Conservation (phyloP, 1,140 invertebrate species). For the Trypoxylus dichotomus region DNA sequence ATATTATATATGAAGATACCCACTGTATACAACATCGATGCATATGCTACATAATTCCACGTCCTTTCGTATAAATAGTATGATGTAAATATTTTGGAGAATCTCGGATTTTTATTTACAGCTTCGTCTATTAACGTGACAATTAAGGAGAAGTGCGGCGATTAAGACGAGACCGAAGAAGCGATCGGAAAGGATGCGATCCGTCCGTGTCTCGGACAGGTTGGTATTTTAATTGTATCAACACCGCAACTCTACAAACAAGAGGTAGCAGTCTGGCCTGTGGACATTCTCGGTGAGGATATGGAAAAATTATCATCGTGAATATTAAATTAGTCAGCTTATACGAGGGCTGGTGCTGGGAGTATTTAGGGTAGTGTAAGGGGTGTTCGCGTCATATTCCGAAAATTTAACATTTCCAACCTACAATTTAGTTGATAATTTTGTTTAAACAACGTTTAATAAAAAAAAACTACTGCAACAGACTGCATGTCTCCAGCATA, state of each 20-base stretch:
- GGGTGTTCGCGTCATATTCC: too few relatives aligned
- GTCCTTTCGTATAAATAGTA: neutral
- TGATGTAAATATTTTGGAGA: constrained; percentile 7
- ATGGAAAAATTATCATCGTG: too few relatives aligned
- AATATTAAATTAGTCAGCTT: too few relatives aligned
- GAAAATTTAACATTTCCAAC: too few relatives aligned
- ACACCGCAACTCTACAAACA: neutral
- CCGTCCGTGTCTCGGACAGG: neutral
- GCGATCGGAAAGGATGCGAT: neutral
- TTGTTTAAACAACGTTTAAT: too few relatives aligned
- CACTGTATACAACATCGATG: neutral
- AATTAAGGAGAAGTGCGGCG: constrained; percentile 13
- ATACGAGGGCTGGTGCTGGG: too few relatives aligned
- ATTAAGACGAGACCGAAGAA: neutral
- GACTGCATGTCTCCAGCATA: too few relatives aligned
- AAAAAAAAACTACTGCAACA: too few relatives aligned
- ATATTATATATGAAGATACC: constrained; percentile 22
- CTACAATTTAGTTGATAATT: too few relatives aligned
- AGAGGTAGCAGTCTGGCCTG: too few relatives aligned
- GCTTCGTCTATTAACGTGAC: constrained; percentile 12
- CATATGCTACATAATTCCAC: constrained; percentile 13
- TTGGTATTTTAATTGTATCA: constrained; percentile 8
- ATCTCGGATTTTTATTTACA: constrained; percentile 21
- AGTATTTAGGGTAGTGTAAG: too few relatives aligned
- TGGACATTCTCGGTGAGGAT: too few relatives aligned